A percentile compares a stretch with the other conserved stretches of the same genome.
Evolutionary conservation across 2,797 vertebrate species (phyloP).

Genomic region (Orientallactaga sibirica): DNA sequence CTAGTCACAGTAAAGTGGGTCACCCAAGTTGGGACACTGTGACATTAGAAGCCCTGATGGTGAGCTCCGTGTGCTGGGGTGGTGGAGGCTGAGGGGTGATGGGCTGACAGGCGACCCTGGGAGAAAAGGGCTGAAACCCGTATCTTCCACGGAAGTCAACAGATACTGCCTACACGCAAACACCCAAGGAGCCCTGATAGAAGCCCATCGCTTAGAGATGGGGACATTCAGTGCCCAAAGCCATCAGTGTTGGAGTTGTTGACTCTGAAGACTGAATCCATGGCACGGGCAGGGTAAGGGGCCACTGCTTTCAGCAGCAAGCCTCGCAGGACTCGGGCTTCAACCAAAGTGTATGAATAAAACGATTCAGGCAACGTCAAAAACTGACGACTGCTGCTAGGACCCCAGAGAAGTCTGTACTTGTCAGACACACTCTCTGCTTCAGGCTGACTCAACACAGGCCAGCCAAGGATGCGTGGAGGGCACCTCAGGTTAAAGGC

Average conservation of each 20-base stretch:
- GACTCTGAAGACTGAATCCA: too few species aligned
- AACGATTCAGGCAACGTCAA: accelerated
- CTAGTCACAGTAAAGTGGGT: accelerated
- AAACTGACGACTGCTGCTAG: accelerated
- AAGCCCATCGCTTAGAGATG: neutral
- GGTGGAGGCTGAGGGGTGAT: too few species aligned
- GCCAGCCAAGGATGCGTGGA: accelerated
- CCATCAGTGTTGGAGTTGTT: accelerated
- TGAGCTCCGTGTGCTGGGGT: accelerated
- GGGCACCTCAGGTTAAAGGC: neutral
- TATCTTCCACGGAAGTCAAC: neutral
- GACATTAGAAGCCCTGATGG: accelerated
- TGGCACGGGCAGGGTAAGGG: accelerated
- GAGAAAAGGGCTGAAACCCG: neutral
- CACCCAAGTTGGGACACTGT: neutral
- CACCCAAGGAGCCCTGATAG: accelerated
- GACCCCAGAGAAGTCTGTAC: accelerated
- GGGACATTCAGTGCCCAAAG: neutral
- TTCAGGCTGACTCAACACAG: accelerated
- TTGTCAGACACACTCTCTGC: neutral
- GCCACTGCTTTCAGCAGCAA: neutral
- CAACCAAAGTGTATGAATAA: accelerated
- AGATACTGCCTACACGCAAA: neutral
- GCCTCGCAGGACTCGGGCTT: accelerated
- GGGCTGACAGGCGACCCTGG: neutral